Evolutionary conservation across 2,888 invertebrate species (phyloP).

Genomic region (Pardosa pseudoannulata): DNA sequence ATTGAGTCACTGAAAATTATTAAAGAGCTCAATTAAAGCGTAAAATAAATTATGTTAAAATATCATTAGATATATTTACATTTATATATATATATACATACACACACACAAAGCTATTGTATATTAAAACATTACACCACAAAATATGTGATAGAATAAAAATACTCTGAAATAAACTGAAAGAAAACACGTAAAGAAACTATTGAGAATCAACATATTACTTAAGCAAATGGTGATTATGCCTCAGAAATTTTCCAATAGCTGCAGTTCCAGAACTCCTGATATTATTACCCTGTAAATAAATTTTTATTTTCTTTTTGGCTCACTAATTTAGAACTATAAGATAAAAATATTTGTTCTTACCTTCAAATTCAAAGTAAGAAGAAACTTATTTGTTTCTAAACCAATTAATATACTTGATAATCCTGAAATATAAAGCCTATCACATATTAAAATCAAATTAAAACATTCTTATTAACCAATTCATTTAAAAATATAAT

Average conservation of each 20-base stretch:
- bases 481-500: too few relatives aligned
- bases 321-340: neutral
- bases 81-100: too few relatives aligned
- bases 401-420: slow-evolving; percentile 32
- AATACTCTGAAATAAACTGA: too few relatives aligned
- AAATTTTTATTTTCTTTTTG: neutral
- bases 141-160: neutral
- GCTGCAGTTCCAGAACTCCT: slow-evolving; percentile 36
- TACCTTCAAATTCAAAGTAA: slow-evolving; percentile 49
- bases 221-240: slow-evolving; percentile 58
- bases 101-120: too few relatives aligned
- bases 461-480: too few relatives aligned
- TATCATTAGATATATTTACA: too few relatives aligned
- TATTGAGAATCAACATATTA: too few relatives aligned
- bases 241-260: slow-evolving; percentile 59
- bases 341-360: slow-evolving; percentile 8
- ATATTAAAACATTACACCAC: neutral
- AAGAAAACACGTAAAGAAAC: neutral
- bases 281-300: slow-evolving; percentile 59
- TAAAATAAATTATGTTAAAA: too few relatives aligned
- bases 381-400: slow-evolving; percentile 50
- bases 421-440: slow-evolving; percentile 35
- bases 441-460: too few relatives aligned
- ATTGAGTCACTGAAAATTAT: too few relatives aligned
- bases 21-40: too few relatives aligned